Percentiles rank a stretch among this genome's conserved stretches.
These are phyloP conservation scores for Bombus picipes DNA, from an alignment of 1,140 invertebrate species.

Conservation along the genomic window DNA sequence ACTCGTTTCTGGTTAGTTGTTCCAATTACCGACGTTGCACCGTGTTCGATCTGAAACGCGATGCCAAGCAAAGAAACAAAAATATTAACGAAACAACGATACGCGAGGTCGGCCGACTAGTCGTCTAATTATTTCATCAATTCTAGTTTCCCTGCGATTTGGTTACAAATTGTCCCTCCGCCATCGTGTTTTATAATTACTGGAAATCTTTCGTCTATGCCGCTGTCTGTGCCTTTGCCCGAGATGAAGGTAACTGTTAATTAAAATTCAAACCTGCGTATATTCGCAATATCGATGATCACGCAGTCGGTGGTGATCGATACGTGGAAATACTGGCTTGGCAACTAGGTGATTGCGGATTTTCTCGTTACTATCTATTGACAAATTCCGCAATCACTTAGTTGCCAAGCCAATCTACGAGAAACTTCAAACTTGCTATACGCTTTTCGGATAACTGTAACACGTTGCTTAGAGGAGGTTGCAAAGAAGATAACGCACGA, in stretches of 20 bases:
- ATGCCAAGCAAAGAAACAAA: constrained; percentile 6
- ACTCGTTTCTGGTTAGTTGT: background rate
- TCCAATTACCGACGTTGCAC: background rate
- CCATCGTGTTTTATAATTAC: background rate
- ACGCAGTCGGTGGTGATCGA: too few species aligned
- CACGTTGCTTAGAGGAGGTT: too few species aligned
- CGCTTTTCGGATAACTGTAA: too few species aligned
- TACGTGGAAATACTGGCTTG: too few species aligned
- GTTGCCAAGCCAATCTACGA: fast-evolving
- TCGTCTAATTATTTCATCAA: constrained; percentile 19
- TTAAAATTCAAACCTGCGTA: too few species aligned
- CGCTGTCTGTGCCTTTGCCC: too few species aligned
- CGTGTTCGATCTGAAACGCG: background rate
- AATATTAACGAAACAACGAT: constrained; percentile 17
- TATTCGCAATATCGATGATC: background rate
- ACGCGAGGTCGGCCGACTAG: background rate
- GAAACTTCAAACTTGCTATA: too few species aligned
- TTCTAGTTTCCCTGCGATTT: background rate
- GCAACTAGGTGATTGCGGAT: too few species aligned
- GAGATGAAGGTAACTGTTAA: too few species aligned
- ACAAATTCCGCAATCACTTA: too few species aligned
- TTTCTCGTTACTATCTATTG: too few species aligned
- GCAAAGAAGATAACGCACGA: fast-evolving
- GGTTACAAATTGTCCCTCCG: background rate
- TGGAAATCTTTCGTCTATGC: background rate